phyloP scores from a whole-genome alignment of 2,797 vertebrate species.

The Pipistrellus pygmaeus region DNA sequence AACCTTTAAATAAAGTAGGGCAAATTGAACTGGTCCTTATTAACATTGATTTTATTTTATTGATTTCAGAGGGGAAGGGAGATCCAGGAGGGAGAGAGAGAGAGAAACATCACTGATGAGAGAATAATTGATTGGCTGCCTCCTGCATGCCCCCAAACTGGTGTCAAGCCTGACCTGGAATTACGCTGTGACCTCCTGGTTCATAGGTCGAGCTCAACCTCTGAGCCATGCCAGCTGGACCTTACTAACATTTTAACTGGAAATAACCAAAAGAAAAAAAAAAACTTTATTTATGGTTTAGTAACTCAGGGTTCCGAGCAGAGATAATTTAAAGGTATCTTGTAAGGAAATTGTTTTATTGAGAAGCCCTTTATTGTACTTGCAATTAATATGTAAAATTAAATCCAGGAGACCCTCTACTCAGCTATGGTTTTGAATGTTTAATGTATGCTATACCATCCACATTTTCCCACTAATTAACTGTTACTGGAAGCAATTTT shows the following conservation, averaged over 20 bases:
- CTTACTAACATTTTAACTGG: conserved; percentile 50
- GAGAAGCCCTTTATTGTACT: conserved; percentile 39
- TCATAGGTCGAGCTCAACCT: not conserved
- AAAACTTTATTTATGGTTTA: conserved; percentile 33
- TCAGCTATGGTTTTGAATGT: conserved; percentile 22
- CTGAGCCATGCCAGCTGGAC: too few relatives aligned
- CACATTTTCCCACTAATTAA: conserved; percentile 15
- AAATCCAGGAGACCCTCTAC: not conserved
- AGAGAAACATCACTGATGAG: too few relatives aligned
- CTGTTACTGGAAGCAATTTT: conserved; percentile 35
- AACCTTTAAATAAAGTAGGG: conserved; percentile 14
- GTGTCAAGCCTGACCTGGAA: too few relatives aligned
- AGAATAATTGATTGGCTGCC: too few relatives aligned
- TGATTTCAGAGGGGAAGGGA: too few relatives aligned
- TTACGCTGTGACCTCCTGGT: not conserved
- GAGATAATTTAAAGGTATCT: conserved; percentile 47
- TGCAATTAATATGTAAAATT: conserved; percentile 50
- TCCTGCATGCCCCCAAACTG: too few relatives aligned
- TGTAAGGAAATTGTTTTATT: conserved; percentile 31
- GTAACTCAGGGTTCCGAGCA: conserved; percentile 34
- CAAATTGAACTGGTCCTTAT: conserved; percentile 52
- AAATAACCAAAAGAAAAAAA: conserved; percentile 48
- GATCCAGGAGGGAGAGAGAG: too few relatives aligned
- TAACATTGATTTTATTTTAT: conserved; percentile 29
- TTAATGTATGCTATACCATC: conserved; percentile 43